These are phyloP conservation scores for Sanderia malayensis DNA, from an alignment of 30 jellyfish, hydroid and myxozoan species.

Conservation along the genomic window DNA sequence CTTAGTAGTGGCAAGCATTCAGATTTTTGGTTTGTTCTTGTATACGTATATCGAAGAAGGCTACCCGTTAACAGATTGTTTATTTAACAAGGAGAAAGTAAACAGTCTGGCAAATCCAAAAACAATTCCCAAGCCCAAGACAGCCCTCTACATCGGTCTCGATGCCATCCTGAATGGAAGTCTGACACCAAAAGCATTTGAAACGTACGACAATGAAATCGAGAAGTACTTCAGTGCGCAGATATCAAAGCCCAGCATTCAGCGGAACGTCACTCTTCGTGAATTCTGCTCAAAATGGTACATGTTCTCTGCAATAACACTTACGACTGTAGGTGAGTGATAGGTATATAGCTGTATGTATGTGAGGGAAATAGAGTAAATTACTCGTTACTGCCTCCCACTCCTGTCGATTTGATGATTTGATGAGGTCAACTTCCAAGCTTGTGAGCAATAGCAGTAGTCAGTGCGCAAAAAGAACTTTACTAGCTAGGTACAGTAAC, in stretches of 20 bases:
- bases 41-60: slow-evolving; percentile 61
- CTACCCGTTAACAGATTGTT: slow-evolving; percentile 38
- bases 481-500: too few relatives aligned
- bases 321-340: slow-evolving; percentile 53
- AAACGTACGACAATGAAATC: slow-evolving; percentile 30
- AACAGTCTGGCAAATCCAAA: not conserved
- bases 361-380: too few relatives aligned
- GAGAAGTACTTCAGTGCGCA: slow-evolving; percentile 16
- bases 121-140: not conserved
- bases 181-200: slow-evolving; percentile 3
- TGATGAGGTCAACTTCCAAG: too few relatives aligned
- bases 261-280: not conserved
- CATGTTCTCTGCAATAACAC: slow-evolving; percentile 49
- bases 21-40: slow-evolving; percentile 32
- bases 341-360: too few relatives aligned
- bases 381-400: too few relatives aligned
- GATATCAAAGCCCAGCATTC: not conserved
- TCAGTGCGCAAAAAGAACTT: too few relatives aligned
- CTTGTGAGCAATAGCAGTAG: too few relatives aligned
- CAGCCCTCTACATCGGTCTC: not conserved
- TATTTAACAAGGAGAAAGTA: slow-evolving; percentile 20
- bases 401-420: too few relatives aligned
- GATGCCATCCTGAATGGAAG: slow-evolving; percentile 14
- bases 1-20: not conserved
- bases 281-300: slow-evolving; percentile 46